Base-by-base conservation (phyloP, 2,113 vertebrate genomes). In the Zosterops pallidus region DNA sequence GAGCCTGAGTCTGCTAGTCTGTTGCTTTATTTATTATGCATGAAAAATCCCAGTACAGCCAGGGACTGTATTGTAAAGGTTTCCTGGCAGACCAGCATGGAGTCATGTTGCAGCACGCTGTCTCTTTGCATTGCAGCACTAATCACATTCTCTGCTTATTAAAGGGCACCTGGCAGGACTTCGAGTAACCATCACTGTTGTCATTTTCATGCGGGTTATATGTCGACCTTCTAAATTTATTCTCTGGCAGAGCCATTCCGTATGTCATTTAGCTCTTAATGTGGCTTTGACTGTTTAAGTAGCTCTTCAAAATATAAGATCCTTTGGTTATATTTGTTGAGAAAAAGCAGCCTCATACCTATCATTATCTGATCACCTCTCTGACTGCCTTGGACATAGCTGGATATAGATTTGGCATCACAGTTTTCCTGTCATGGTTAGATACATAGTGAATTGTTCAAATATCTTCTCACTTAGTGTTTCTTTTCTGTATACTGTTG, bases 141-240 rank as follows among this genome's bases (percentile, higher is more conserved):
- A 95, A 96, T 96, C 94, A 70, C 86, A 89, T 94, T 94, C 92
- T 50, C 92, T 84, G 59, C 77, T 96, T 96, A 95, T 95, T 94
- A 96, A 97, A 97, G 94, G 97, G 82, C 84, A 94, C 90, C 94
- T 96, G 84, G 95, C 95, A 96, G 95, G 97, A 92, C 92, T 92
- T 92, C 1, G 79, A 93, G 79, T 83, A 93, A 86, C 86, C 90
- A 74, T 47, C 65, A 6, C 84, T 69, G 81, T 47, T 86, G 80
- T 89, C 77, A 5, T 96, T 95, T 87, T 74, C 83, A 11, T 53
- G 62, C 14, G 25, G 63, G 74, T 94, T 91, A 33, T 76, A 35
- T 78, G 86, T 80, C 3, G 17, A 31, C 72, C 69, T 80, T 74
- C 84, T 80, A 68, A 55, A 93, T 72, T 70, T 67, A 53, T 60